Evolutionary conservation across 2,888 invertebrate genomes (phyloP).

Genomic region (Mechanitis mazaeus): DNA sequence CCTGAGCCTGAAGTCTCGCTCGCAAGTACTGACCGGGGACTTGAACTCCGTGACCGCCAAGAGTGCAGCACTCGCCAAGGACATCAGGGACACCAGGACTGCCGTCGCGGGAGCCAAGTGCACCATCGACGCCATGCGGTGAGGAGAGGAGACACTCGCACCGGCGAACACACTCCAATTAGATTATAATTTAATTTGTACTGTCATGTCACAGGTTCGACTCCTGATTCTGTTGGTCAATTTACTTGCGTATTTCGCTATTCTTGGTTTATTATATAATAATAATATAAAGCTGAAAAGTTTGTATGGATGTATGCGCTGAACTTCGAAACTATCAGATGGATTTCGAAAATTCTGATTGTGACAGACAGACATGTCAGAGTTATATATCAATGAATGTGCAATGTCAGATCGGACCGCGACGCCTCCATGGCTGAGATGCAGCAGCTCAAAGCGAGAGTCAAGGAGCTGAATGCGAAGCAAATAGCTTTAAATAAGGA

Average conservation of each 20-base stretch:
- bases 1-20: constrained; percentile 89
- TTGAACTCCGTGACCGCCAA: constrained; percentile 77
- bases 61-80: constrained; percentile 52
- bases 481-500: constrained; percentile 88
- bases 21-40: constrained; percentile 89
- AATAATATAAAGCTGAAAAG: too few relatives aligned
- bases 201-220: too few relatives aligned
- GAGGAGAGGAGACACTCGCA: constrained; percentile 9
- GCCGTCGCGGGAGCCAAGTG: constrained; percentile 94
- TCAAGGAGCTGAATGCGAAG: constrained; percentile 90
- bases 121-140: constrained; percentile 97
- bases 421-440: constrained; percentile 93
- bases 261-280: too few relatives aligned
- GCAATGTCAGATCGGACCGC: constrained; percentile 79
- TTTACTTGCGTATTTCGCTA: too few relatives aligned
- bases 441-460: constrained; percentile 86
- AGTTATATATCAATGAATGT: too few relatives aligned
- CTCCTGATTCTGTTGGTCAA: too few relatives aligned
- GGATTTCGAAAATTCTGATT: too few relatives aligned
- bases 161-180: too few relatives aligned
- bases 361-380: too few relatives aligned
- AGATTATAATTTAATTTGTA: too few relatives aligned
- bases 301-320: too few relatives aligned
- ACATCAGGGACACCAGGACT: constrained; percentile 72
- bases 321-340: too few relatives aligned